Evolutionary conservation across 2,113 vertebrate species (phyloP).

Genomic region (Rana temporaria): DNA sequence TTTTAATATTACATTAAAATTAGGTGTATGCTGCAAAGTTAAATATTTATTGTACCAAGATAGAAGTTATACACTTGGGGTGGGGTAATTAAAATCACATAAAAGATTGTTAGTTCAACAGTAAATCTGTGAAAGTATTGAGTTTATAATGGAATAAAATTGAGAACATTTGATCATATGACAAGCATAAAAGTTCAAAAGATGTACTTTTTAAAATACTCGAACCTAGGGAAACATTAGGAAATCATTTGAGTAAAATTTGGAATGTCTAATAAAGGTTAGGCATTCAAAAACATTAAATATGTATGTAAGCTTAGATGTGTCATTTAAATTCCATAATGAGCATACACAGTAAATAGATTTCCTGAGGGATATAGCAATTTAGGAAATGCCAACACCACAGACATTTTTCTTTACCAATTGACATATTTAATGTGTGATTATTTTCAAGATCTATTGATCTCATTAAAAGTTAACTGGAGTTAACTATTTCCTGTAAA

Average conservation of each 20-base stretch:
- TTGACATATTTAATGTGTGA: neutral
- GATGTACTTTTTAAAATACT: neutral
- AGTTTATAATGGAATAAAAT: neutral
- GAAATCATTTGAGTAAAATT: constrained; percentile 16
- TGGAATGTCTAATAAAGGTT: constrained; percentile 38
- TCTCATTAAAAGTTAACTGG: neutral
- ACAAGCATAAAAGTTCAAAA: constrained; percentile 32
- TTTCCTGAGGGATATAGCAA: constrained; percentile 7
- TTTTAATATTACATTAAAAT: neutral
- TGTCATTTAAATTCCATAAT: constrained; percentile 41
- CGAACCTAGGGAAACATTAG: constrained; percentile 33
- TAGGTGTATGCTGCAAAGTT: neutral
- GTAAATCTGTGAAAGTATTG: neutral
- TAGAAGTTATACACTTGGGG: neutral
- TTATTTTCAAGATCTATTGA: neutral
- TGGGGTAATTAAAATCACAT: neutral
- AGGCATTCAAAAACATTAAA: constrained; percentile 21
- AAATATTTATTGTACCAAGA: neutral
- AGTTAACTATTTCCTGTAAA: neutral
- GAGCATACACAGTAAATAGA: constrained; percentile 26
- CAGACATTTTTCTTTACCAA: neutral
- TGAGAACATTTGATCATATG: constrained; percentile 2
- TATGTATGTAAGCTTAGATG: constrained; percentile 32
- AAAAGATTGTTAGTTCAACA: constrained; percentile 2
- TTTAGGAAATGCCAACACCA: constrained; percentile 25